Evolutionary conservation across 35 echinoderm and acorn worm species (phyloP), one percentile per base, ranked within the genome.

Genomic region (Ophiothrix spiculata): DNA sequence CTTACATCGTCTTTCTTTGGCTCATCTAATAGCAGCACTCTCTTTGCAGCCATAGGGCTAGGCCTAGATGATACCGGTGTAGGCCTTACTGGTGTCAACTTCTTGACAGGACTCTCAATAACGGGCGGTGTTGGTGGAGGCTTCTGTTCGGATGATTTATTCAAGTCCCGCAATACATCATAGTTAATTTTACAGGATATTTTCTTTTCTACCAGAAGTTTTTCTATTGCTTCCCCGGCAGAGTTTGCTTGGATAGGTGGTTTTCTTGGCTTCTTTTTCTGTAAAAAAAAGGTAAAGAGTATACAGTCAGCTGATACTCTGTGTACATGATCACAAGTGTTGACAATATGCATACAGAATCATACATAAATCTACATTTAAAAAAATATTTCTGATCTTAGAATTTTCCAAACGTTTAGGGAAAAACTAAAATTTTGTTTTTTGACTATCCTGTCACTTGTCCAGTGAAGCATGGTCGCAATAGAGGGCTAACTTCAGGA

Each of bases 101-200:
- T 77, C 74, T 77, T 82, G 37, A 82, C 45, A 19, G 40, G 80
- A 29, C 88, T 83, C 80, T 90, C 81, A 80, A 84, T 35, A 31
- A 84, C 49, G 15, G 81, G 54, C 3, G 81, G 81, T 1, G 81
- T 84, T 32, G 81, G 54, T 19, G 81, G 81, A 11, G 81, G 54
- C 28, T 54, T 37, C 37, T 31, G 45, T 75, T 32, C 21, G 79
- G 56, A 80, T 77, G 36, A 78, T 56, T 60, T 89, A 88, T 80
- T 93, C 0, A 99, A 79, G 46, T 94, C 92, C 49, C 92, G 60
- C 15, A 99, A 56, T 1, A 99, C 96, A 46, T 99, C 96, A 38
- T 99, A 99, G 34, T 99, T 99, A 40, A 99, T 99, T 63, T 99
- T 99, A 39, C 92, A 91, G 16, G 96, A 99, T 75, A 99, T 99